Conservation (phyloP, 92 coral and sea anemone species). For the Meandrina meandrites region DNA sequence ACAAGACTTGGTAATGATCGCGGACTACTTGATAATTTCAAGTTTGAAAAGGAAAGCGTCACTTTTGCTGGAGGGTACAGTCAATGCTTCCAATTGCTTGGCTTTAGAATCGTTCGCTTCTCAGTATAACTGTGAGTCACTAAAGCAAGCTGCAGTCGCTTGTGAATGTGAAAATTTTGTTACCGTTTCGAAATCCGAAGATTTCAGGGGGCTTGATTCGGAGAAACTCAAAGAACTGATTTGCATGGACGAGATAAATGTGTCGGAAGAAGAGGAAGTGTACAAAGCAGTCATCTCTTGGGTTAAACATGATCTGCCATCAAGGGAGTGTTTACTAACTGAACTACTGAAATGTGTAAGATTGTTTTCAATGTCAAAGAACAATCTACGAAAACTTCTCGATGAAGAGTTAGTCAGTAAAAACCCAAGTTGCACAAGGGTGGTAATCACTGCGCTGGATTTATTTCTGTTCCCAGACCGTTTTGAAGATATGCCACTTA, state of each 20-base stretch:
- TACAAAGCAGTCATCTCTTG: background rate
- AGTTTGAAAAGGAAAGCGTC: slow-evolving; percentile 65
- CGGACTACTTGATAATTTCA: slow-evolving; percentile 52
- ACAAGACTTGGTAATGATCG: too few species aligned
- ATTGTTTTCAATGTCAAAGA: slow-evolving; percentile 53
- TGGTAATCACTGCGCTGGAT: slow-evolving; percentile 50
- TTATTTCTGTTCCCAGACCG: slow-evolving; percentile 33
- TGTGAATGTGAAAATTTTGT: slow-evolving; percentile 62
- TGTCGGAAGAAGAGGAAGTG: slow-evolving; percentile 54
- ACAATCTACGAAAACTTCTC: slow-evolving; percentile 45
- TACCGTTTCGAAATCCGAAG: slow-evolving; percentile 62
- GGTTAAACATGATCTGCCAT: slow-evolving; percentile 36
- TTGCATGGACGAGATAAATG: slow-evolving; percentile 70
- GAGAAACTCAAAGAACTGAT: slow-evolving; percentile 57
- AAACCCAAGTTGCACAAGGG: slow-evolving; percentile 51
- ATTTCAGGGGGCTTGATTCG: slow-evolving; percentile 52
- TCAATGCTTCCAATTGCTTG: slow-evolving; percentile 74
- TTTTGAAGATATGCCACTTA: background rate
- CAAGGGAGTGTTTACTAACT: slow-evolving; percentile 50
- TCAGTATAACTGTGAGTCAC: slow-evolving; percentile 66
- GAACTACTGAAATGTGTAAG: slow-evolving; percentile 56
- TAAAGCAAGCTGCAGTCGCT: slow-evolving; percentile 54
- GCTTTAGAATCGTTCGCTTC: slow-evolving; percentile 74
- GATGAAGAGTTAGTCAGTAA: slow-evolving; percentile 58
- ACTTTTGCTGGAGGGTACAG: slow-evolving; percentile 51